phyloP scores from a whole-genome alignment of 2,113 vertebrate genomes.

The Proterorhinus semilunaris region DNA sequence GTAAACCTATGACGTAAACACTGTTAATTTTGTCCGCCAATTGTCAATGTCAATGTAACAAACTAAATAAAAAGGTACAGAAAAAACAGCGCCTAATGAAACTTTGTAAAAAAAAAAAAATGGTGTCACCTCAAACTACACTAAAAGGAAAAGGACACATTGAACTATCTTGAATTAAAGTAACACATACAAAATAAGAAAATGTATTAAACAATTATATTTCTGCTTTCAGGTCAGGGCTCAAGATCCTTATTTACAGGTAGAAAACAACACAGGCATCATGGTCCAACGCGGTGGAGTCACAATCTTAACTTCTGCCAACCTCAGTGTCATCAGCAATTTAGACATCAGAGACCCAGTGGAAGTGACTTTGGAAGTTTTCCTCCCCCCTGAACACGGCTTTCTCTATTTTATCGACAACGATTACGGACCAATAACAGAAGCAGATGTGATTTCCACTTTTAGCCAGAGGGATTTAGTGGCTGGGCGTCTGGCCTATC shows the following conservation, averaged over 20 bases:
- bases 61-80: no score
- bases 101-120: no score
- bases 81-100: no score
- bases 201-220: background rate
- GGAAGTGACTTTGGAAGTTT: constrained; percentile 79
- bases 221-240: constrained; percentile 77
- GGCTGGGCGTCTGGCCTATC: constrained; percentile 75
- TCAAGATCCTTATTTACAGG: constrained; percentile 79
- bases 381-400: constrained; percentile 78
- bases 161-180: no score
- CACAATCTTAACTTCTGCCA: constrained; percentile 67
- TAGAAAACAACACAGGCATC: constrained; percentile 84
- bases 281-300: constrained; percentile 78
- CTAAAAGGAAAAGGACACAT: no score
- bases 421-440: constrained; percentile 42
- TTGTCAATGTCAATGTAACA: no score
- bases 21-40: no score
- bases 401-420: constrained; percentile 61
- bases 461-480: constrained; percentile 81
- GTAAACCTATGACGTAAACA: background rate
- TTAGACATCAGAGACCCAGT: constrained; percentile 80
- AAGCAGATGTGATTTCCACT: constrained; percentile 41
- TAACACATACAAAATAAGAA: background rate
- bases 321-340: constrained; percentile 85
- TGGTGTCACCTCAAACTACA: no score